Percentiles rank a stretch among this genome's conserved stretches.
These are phyloP conservation scores for Okapia johnstoni DNA, from an alignment of 2,113 vertebrate genomes.

Conservation along the genomic window DNA sequence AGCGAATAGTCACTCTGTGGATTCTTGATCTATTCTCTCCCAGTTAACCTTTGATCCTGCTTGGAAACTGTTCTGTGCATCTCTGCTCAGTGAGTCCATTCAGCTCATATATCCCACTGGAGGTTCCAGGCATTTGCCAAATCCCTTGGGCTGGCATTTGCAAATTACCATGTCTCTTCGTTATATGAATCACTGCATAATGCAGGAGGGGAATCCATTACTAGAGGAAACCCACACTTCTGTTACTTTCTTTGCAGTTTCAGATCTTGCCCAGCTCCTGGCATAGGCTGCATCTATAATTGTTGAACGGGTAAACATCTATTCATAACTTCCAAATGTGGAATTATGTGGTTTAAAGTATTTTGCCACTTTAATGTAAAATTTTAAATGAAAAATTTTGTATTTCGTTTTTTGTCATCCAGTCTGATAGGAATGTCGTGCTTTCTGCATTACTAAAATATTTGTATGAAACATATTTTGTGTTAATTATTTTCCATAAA, in stretches of 20 bases:
- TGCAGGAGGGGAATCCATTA: neutral
- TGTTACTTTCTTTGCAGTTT: neutral
- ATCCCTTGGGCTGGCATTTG: neutral
- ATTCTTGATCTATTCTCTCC: neutral
- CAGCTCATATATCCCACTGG: neutral
- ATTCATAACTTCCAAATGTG: neutral
- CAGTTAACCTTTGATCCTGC: neutral
- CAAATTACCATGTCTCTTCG: neutral
- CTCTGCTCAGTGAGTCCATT: neutral
- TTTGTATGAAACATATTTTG: conserved; percentile 20
- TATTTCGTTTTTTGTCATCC: neutral
- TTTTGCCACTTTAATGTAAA: neutral
- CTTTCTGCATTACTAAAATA: neutral
- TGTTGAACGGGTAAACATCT: neutral
- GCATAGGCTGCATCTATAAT: neutral
- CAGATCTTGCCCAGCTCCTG: neutral
- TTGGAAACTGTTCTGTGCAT: neutral
- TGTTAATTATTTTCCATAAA: neutral
- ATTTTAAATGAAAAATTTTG: neutral
- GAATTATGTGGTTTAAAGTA: conserved; percentile 8
- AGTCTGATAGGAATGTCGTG: neutral
- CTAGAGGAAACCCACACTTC: neutral
- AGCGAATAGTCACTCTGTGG: neutral
- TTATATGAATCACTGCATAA: neutral
- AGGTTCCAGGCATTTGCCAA: neutral